Evolutionary conservation across 2,888 invertebrate species (phyloP).

Genomic region (Phymatocera aterrima): DNA sequence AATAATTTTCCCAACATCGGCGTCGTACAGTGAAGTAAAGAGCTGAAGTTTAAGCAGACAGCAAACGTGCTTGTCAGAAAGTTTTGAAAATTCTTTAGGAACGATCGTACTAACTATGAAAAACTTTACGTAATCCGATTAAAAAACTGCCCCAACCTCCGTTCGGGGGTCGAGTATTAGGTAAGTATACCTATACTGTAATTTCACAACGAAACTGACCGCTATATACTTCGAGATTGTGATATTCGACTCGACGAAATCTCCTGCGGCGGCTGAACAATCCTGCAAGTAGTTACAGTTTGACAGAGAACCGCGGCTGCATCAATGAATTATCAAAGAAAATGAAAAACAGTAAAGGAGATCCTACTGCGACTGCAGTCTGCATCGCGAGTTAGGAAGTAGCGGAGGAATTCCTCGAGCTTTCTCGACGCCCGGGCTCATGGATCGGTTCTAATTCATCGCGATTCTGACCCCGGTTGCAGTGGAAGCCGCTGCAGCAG

Average conservation of each 20-base stretch:
- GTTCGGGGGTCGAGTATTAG: not conserved
- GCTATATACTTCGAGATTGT: too few species aligned
- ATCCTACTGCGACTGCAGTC: too few species aligned
- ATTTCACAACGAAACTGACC: not conserved
- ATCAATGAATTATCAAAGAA: too few species aligned
- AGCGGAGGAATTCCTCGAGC: too few species aligned
- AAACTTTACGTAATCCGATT: constrained; percentile 6
- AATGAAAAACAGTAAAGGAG: too few species aligned
- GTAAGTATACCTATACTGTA: too few species aligned
- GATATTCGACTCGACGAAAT: too few species aligned
- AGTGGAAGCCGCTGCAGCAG: not conserved
- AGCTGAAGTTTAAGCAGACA: constrained; percentile 13
- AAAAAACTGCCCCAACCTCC: not conserved
- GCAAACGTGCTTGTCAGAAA: constrained; percentile 27
- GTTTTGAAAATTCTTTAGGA: constrained; percentile 9
- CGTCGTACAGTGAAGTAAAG: not conserved
- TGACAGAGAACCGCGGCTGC: too few species aligned
- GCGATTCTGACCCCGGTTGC: not conserved
- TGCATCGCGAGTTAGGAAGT: too few species aligned
- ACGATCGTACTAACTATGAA: constrained; percentile 5
- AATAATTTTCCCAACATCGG: constrained; percentile 14
- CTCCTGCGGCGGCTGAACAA: too few species aligned
- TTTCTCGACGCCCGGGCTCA: not conserved
- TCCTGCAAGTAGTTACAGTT: too few species aligned
- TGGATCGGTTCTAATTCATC: constrained; percentile 2